These are phyloP conservation scores for Grallaria varia DNA, from an alignment of 2,113 vertebrate species.

Conservation along the genomic window DNA sequence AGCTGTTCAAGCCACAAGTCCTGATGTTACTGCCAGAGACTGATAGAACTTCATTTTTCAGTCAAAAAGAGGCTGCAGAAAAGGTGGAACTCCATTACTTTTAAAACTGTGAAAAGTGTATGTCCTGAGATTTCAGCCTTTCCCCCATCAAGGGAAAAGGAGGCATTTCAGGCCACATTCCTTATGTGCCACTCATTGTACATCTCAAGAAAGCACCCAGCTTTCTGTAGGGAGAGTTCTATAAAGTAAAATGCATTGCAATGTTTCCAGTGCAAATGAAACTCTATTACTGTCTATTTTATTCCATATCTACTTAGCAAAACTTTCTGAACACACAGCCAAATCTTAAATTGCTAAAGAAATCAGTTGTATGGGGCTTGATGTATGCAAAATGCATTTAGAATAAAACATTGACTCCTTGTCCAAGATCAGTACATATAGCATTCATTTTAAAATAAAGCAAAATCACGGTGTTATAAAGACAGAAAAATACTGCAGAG, in stretches of 20 bases:
- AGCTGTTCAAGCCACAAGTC: not conserved
- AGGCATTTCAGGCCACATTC: not conserved
- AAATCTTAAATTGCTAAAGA: not conserved
- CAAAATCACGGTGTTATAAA: not conserved
- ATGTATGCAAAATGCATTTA: not conserved
- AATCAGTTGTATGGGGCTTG: not conserved
- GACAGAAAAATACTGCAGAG: not conserved
- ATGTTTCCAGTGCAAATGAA: not conserved
- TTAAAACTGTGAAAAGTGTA: not conserved
- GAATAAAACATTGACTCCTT: not conserved
- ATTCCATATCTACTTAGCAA: not conserved
- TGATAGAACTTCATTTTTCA: not conserved
- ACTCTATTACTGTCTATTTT: not conserved
- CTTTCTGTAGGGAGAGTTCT: not conserved
- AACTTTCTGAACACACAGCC: not conserved
- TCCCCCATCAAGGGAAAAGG: not conserved
- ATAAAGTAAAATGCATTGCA: not conserved
- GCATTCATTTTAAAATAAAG: not conserved
- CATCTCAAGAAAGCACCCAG: not conserved
- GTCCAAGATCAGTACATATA: not conserved
- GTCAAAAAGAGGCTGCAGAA: not conserved
- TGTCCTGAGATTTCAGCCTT: not conserved
- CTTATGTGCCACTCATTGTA: not conserved
- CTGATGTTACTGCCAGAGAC: not conserved
- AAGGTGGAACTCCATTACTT: not conserved